A percentile compares a stretch with the other conserved stretches of the same genome.
phyloP scores from a whole-genome alignment of 1,140 invertebrate genomes.

The Drosophila aff. region DNA sequence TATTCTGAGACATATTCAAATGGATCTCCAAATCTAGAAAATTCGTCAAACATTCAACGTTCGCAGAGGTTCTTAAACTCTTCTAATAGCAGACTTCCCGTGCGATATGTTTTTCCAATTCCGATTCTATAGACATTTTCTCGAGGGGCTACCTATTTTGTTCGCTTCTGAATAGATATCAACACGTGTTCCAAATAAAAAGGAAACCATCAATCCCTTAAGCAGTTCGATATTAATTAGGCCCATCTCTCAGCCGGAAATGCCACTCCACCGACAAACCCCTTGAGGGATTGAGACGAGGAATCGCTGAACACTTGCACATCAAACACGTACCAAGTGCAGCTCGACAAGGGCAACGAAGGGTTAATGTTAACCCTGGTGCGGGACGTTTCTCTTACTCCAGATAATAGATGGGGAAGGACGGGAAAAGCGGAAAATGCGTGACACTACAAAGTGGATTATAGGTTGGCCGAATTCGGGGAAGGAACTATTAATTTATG shows the following conservation, averaged over 20 bases:
- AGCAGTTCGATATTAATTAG: slow-evolving; percentile 66
- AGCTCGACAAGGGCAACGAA: slow-evolving; percentile 13
- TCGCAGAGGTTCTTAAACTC: background rate
- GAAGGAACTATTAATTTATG: slow-evolving; percentile 25
- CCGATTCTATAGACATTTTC: slow-evolving; percentile 23
- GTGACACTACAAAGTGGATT: slow-evolving; percentile 67
- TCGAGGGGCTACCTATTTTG: slow-evolving; percentile 5
- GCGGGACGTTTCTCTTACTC: slow-evolving; percentile 31
- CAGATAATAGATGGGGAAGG: slow-evolving; percentile 40
- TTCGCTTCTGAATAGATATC: slow-evolving; percentile 24
- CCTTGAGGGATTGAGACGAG: slow-evolving; percentile 19
- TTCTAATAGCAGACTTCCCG: slow-evolving; percentile 20
- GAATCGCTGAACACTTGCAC: slow-evolving; percentile 62
- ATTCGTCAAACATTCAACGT: too few species aligned
- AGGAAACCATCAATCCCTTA: slow-evolving; percentile 30
- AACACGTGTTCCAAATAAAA: slow-evolving; percentile 85
- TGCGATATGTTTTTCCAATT: slow-evolving; percentile 10
- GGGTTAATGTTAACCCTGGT: slow-evolving; percentile 23
- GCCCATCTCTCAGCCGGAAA: slow-evolving; percentile 64
- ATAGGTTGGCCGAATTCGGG: slow-evolving; percentile 24
- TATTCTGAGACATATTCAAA: background rate
- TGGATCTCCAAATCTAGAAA: background rate
- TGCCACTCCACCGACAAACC: slow-evolving; percentile 40
- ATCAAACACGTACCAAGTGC: slow-evolving; percentile 56
- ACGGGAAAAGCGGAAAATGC: slow-evolving; percentile 66